A percentile compares a stretch with the other conserved stretches of the same genome.
phyloP scores from a whole-genome alignment of 2,113 vertebrate species.

The Pteruthius melanotis region DNA sequence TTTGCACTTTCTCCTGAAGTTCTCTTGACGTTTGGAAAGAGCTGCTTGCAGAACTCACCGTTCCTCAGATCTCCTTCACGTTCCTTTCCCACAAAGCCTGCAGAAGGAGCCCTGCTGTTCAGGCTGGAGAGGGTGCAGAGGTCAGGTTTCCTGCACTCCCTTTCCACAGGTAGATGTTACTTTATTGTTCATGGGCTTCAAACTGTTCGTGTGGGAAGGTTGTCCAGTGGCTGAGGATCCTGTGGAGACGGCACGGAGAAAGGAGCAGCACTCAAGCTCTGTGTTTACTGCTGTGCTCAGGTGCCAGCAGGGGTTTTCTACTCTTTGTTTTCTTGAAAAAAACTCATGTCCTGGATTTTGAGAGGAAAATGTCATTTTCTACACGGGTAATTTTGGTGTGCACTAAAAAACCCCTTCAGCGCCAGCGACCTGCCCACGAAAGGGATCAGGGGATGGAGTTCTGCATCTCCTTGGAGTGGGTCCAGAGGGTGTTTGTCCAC shows the following conservation, averaged over 20 bases:
- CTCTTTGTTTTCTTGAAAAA: background rate
- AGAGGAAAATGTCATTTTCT: background rate
- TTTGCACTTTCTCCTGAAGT: background rate
- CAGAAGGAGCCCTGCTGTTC: background rate
- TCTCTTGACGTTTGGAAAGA: background rate
- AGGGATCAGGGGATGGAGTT: background rate
- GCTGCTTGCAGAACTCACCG: background rate
- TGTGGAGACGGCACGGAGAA: background rate
- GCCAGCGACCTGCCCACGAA: accelerated
- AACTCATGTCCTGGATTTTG: background rate
- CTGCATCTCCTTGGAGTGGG: background rate
- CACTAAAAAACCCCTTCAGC: background rate
- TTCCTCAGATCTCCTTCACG: background rate
- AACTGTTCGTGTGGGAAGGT: background rate
- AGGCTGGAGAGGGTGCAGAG: background rate
- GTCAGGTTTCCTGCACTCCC: background rate
- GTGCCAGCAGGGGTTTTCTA: background rate
- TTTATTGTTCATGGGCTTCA: background rate
- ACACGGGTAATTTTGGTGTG: background rate
- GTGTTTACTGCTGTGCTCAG: background rate
- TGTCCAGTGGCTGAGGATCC: background rate
- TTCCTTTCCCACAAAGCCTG: background rate
- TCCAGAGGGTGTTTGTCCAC: background rate
- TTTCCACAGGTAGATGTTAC: background rate
- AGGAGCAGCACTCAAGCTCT: background rate